phyloP scores from a whole-genome alignment of 2,113 vertebrate species.

The Capreolus pygargus region DNA sequence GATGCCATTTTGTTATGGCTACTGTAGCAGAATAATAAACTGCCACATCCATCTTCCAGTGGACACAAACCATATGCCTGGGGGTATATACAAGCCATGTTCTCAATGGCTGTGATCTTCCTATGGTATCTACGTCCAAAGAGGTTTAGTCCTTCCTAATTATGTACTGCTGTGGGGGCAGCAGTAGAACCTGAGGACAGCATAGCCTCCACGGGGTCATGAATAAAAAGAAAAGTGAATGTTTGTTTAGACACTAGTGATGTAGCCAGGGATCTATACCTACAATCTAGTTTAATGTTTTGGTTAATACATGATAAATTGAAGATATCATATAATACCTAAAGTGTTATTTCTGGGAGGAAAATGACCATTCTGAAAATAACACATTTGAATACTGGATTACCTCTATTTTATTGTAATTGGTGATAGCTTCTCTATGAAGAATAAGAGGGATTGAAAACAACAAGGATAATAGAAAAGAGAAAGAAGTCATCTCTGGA shows the following conservation, averaged over 20 bases:
- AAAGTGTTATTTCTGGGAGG: neutral
- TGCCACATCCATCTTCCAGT: neutral
- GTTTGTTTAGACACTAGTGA: neutral
- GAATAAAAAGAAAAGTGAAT: neutral
- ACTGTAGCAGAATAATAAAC: rapidly evolving
- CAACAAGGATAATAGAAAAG: neutral
- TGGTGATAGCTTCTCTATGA: neutral
- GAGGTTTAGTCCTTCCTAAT: neutral
- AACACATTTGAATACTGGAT: neutral
- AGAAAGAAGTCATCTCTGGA: neutral
- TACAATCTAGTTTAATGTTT: neutral
- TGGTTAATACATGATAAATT: neutral
- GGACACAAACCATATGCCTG: neutral
- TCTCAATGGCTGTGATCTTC: neutral
- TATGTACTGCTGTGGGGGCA: neutral
- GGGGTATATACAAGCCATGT: no score
- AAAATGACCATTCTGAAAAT: neutral
- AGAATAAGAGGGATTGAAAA: neutral
- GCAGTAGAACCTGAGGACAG: neutral
- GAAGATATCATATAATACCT: neutral
- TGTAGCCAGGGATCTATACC: neutral
- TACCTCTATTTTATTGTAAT: neutral
- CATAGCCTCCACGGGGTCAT: neutral
- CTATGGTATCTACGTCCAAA: neutral
- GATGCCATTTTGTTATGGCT: neutral